Evolutionary conservation across 2,797 vertebrate species (phyloP).

Genomic region (Saguinus oedipus): DNA sequence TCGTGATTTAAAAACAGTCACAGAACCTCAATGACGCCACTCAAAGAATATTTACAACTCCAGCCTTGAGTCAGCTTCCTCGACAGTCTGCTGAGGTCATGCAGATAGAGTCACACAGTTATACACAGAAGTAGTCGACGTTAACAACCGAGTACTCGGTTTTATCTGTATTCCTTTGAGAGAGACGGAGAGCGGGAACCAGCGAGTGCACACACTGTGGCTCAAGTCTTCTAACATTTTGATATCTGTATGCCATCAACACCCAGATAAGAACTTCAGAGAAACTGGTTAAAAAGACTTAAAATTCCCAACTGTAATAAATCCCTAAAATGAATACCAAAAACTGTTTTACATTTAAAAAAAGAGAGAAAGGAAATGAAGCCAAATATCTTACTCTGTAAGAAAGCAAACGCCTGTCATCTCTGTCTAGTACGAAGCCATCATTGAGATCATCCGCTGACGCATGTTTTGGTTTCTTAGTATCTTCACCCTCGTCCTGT

Average conservation of each 20-base stretch:
- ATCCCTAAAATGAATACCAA: background rate
- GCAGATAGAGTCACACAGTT: background rate
- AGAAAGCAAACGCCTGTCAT: conserved; percentile 89
- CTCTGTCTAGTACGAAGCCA: conserved; percentile 92
- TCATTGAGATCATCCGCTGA: conserved; percentile 96
- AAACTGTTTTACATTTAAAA: background rate
- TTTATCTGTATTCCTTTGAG: background rate
- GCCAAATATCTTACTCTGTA: conserved; percentile 87
- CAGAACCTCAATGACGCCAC: background rate
- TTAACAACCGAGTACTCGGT: background rate
- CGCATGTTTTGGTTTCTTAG: conserved; percentile 83
- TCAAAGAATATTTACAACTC: background rate
- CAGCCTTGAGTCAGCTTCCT: too few species aligned
- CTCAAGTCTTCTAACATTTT: background rate
- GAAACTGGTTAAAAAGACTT: background rate
- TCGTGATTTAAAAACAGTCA: background rate
- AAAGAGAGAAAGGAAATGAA: too few species aligned
- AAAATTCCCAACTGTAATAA: background rate
- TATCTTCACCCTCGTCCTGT: conserved; percentile 77
- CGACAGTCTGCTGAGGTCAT: too few species aligned
- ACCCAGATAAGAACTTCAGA: background rate
- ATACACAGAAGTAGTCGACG: background rate
- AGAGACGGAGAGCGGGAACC: background rate
- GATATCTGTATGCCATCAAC: background rate
- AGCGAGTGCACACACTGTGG: rapidly evolving